phyloP scores from a whole-genome alignment of 2,888 invertebrate species.

The Nephrocerus scutellatus region DNA sequence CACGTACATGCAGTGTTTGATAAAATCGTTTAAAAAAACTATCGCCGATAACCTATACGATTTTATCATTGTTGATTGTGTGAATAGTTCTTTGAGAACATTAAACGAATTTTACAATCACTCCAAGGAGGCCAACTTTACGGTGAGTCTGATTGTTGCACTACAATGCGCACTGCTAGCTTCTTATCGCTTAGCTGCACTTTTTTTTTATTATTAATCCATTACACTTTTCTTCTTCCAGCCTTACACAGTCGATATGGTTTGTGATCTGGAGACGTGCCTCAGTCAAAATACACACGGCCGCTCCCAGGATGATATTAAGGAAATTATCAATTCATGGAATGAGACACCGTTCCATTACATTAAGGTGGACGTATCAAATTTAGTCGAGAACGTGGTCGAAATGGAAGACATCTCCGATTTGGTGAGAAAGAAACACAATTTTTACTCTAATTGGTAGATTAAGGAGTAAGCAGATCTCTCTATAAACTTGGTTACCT shows the following conservation, averaged over 20 bases:
- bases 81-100: slow-evolving; percentile 72
- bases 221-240: slow-evolving; percentile 39
- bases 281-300: slow-evolving; percentile 78
- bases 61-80: slow-evolving; percentile 87
- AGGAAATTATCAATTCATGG: slow-evolving; percentile 64
- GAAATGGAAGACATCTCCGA: slow-evolving; percentile 73
- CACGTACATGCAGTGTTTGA: slow-evolving; percentile 70
- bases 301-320: slow-evolving; percentile 69
- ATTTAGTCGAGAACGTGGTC: slow-evolving; percentile 74
- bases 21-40: slow-evolving; percentile 85
- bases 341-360: slow-evolving; percentile 74
- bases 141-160: slow-evolving; percentile 31
- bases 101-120: slow-evolving; percentile 85
- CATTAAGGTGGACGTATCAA: slow-evolving; percentile 72
- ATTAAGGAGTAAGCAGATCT: background rate
- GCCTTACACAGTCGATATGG: slow-evolving; percentile 88
- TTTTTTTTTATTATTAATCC: slow-evolving; percentile 9
- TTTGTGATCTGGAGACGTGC: slow-evolving; percentile 71
- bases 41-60: slow-evolving; percentile 84
- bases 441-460: background rate
- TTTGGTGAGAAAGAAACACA: slow-evolving; percentile 37
- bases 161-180: slow-evolving; percentile 1
- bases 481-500: background rate
- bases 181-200: slow-evolving; percentile 1
- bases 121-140: slow-evolving; percentile 55